A percentile compares a stretch with the other conserved stretches of the same genome.
These are phyloP conservation scores for Metridium senile DNA, from an alignment of 92 coral and sea anemone species.

Conservation along the genomic window DNA sequence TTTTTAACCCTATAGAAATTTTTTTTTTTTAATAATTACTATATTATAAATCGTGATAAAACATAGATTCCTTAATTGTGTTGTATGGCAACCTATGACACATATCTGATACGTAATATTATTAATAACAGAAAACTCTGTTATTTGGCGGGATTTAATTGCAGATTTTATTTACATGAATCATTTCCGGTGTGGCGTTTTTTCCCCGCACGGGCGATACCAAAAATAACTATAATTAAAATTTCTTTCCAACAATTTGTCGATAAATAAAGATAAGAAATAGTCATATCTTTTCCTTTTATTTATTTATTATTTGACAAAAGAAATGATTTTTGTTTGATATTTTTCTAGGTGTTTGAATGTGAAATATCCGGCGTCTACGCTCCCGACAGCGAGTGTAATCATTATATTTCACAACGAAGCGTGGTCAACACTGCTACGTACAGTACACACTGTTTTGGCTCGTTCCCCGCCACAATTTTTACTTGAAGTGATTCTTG, in stretches of 20 bases:
- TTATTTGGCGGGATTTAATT: not conserved
- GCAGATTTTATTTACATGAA: not conserved
- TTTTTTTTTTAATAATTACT: too few relatives aligned
- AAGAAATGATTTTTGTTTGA: not conserved
- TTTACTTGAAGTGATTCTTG: constrained; percentile 81
- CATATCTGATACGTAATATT: too few relatives aligned
- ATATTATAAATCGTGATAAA: too few relatives aligned
- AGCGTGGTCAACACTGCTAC: constrained; percentile 94
- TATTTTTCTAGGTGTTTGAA: constrained; percentile 63
- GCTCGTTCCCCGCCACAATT: constrained; percentile 87
- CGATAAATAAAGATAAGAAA: not conserved
- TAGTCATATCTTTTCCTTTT: not conserved
- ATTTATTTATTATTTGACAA: not conserved
- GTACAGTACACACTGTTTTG: constrained; percentile 90
- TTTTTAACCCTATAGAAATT: too few relatives aligned
- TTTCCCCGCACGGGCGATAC: too few relatives aligned
- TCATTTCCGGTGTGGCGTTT: not conserved
- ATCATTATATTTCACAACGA: constrained; percentile 94
- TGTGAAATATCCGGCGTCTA: constrained; percentile 59
- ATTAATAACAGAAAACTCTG: not conserved
- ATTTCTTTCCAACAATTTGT: not conserved
- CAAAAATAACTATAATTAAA: too few relatives aligned
- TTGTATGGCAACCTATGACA: too few relatives aligned
- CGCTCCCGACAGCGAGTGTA: constrained; percentile 90
- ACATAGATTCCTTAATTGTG: too few relatives aligned